Evolutionary conservation across 2,888 invertebrate species (phyloP).

Genomic region (Atrina japonica): DNA sequence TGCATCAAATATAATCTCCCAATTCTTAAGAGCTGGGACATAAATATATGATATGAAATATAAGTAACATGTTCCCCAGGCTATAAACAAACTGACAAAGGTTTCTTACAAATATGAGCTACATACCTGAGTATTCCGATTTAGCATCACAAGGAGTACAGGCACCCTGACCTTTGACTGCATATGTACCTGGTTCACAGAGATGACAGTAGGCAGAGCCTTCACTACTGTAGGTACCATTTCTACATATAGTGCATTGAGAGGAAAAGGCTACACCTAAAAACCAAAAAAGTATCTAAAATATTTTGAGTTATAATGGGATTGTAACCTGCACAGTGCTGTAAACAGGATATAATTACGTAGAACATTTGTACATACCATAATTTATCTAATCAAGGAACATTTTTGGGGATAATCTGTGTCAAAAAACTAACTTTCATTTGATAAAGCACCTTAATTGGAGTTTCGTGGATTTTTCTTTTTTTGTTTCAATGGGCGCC

Average conservation of each 20-base stretch:
- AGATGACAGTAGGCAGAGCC: constrained; percentile 79
- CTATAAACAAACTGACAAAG: no score
- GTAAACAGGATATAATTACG: background rate
- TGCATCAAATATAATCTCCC: no score
- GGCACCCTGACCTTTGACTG: constrained; percentile 79
- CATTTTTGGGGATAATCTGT: no score
- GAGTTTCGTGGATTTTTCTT: no score
- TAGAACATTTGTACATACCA: constrained; percentile 41
- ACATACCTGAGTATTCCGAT: constrained; percentile 78
- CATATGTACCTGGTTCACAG: constrained; percentile 82
- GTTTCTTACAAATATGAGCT: no score
- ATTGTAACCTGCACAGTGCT: background rate
- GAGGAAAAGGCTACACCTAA: constrained; percentile 83
- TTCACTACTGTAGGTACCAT: constrained; percentile 81
- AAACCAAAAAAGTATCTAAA: constrained; percentile 22
- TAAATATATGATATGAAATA: no score
- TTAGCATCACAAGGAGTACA: constrained; percentile 81
- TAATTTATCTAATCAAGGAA: no score
- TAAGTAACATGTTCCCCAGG: no score
- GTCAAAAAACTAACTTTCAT: no score
- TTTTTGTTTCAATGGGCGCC: no score
- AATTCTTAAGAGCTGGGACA: no score
- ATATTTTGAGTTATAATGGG: background rate
- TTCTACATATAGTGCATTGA: constrained; percentile 81
- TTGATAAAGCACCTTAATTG: no score